Evolutionary conservation across 2,113 vertebrate species (phyloP), one percentile per base, ranked within the genome.

Genomic region (Perca flavescens): DNA sequence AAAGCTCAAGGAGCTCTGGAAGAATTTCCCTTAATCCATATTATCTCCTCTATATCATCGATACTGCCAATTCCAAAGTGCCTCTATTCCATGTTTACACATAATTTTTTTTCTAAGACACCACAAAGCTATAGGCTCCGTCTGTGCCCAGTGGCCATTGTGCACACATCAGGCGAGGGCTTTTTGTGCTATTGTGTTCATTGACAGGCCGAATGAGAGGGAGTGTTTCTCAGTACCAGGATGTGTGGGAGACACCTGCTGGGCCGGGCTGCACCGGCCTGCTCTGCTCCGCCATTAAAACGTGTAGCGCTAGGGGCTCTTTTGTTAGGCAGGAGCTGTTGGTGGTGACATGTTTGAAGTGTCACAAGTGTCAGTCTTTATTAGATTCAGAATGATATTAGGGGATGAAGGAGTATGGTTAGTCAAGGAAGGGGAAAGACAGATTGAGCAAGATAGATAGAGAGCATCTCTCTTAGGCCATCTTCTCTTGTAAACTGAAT

Each of bases 181-280:
- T 93, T 96, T 97, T 96, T 97, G 95, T 96, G 93, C 94, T 89
- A 95, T 97, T 98, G 97, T 98, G 95, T 92, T 77, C 89, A 84
- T 92, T 97, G 97, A 98, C 97, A 97, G 95, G 95, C 92, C 94
- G 95, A 96, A 97, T 97, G 96, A 96, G 95, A 92, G 86, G 95
- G 95, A 96, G 96, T 96, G 93, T 96, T 97, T 97, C 94, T 96
- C 96, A 95, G 96, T 95, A 96, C 94, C 95, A 93, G 96, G 96
- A 97, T 96, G 96, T 96, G 95, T 75, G 47, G 94, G 95, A 90
- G 96, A 96, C 97, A 98, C 97, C 97, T 97, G 97, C 97, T 98
- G 97, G 93, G 97, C 93, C 85, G 93, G 96, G 95, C 95, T 94
- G 96, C 81, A 94, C 96, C 94, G 83, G 95, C 95, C 93, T 95